These are phyloP conservation scores for Chaetogeoica ovagalla DNA, from an alignment of 2,888 invertebrate species.

Conservation along the genomic window DNA sequence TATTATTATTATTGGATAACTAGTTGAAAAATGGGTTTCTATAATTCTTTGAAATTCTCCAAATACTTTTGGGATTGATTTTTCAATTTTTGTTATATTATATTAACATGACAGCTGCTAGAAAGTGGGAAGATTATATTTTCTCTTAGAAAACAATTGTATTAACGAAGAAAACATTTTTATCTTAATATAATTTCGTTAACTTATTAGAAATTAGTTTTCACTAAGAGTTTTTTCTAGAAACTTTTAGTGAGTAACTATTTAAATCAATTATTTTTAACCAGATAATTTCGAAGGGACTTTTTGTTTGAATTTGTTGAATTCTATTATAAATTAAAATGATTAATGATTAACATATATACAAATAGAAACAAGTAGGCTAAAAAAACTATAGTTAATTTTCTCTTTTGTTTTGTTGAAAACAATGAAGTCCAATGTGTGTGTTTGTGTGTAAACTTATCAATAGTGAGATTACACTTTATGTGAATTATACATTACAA, in stretches of 20 bases:
- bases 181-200: no score
- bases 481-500: conserved; percentile 9
- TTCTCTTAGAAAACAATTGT: no score
- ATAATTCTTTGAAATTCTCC: background rate
- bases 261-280: background rate
- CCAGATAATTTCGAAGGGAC: background rate
- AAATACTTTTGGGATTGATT: background rate
- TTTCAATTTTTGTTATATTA: background rate
- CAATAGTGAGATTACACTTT: background rate
- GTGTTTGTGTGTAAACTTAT: background rate
- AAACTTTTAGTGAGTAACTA: background rate
- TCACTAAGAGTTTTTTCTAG: background rate
- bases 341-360: background rate
- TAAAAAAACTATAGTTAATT: background rate
- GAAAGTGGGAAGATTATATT: no score
- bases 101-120: background rate
- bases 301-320: background rate
- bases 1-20: no score
- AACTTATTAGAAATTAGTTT: no score
- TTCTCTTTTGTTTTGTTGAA: conserved; percentile 2
- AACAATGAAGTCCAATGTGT: background rate
- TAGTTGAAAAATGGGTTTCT: background rate
- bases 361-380: background rate
- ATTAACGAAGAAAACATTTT: no score
- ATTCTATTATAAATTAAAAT: background rate